Evolutionary conservation across 2,797 vertebrate genomes (phyloP).

Genomic region (Notamacropus eugenii): DNA sequence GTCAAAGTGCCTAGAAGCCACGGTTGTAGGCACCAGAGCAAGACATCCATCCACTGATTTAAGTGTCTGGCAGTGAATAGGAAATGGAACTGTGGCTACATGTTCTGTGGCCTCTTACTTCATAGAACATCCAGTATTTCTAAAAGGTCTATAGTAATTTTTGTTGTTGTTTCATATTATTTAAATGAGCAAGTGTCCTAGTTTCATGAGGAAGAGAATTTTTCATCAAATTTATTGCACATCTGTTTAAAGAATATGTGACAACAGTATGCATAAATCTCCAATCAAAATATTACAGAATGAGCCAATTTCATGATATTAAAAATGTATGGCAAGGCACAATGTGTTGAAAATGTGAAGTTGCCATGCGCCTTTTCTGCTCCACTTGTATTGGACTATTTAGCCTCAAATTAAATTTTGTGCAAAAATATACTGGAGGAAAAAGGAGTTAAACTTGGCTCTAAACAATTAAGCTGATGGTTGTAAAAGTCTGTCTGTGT

Average conservation of each 20-base stretch:
- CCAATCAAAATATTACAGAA: slow-evolving; percentile 77
- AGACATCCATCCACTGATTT: background rate
- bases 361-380: slow-evolving; percentile 51
- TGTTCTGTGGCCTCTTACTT: slow-evolving; percentile 51
- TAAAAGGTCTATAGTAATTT: slow-evolving; percentile 65
- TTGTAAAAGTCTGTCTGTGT: slow-evolving; percentile 67
- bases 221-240: slow-evolving; percentile 72
- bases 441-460: slow-evolving; percentile 59
- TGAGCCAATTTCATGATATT: slow-evolving; percentile 76
- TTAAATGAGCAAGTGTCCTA: slow-evolving; percentile 80
- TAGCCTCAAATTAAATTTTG: slow-evolving; percentile 70
- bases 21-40: background rate
- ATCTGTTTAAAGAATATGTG: slow-evolving; percentile 77
- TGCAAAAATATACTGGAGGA: slow-evolving; percentile 51
- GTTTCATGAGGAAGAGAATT: slow-evolving; percentile 70
- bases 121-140: slow-evolving; percentile 45
- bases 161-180: slow-evolving; percentile 72
- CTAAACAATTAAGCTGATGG: slow-evolving; percentile 67
- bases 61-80: slow-evolving; percentile 23
- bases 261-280: slow-evolving; percentile 70
- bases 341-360: slow-evolving; percentile 68
- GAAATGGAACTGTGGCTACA: slow-evolving; percentile 23
- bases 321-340: slow-evolving; percentile 76
- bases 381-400: slow-evolving; percentile 68
- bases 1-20: background rate